Evolutionary conservation across 2,113 vertebrate genomes (phyloP), one percentile per base, ranked within the genome.

Genomic region (Semnopithecus entellus): DNA sequence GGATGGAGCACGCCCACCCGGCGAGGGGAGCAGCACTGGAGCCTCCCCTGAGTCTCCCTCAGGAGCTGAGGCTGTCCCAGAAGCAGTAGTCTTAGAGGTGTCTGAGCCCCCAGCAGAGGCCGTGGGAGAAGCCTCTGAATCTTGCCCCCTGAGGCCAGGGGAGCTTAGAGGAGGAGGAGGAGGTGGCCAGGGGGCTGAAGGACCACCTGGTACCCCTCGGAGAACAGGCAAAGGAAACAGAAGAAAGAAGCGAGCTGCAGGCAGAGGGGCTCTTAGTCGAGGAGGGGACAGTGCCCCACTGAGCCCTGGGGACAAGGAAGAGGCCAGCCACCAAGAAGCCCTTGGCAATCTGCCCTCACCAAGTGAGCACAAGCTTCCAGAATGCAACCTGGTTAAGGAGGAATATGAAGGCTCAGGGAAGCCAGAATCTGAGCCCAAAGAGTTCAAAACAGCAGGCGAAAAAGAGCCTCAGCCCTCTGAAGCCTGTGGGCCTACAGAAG

Each of bases 171-270:
- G 87, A 78, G 96, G 78, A 38, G 25, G 86, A 76, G 96, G 78
- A 25, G 27, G 76, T 40, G 45, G 94, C 78, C 98, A 97, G 38
- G 97, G 95, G 10, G 1, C 94, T 38, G 98, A 98, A 88, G 98
- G 94, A 82, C 95, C 83, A 2, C 90, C 96, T 7, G 95, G 94
- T 16, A 97, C 96, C 23, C 98, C 97, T 94, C 95, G 97, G 83
- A 97, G 70, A 94, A 79, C 93, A 86, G 94, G 97, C 94, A 98
- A 98, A 96, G 98, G 97, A 89, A 98, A 98, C 87, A 94, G 97
- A 87, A 98, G 96, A 82, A 98, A 98, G 92, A 98, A 98, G 43
- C 92, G 97, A 61, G 96, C 97, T 57, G 96, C 96, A 7, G 97
- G 97, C 81, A 94, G 70, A 97, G 96, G 91, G 6, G 88, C 95